These are phyloP conservation scores for Pantherophis vulpinus DNA, from an alignment of 2,797 vertebrate genomes.

Conservation along the genomic window DNA sequence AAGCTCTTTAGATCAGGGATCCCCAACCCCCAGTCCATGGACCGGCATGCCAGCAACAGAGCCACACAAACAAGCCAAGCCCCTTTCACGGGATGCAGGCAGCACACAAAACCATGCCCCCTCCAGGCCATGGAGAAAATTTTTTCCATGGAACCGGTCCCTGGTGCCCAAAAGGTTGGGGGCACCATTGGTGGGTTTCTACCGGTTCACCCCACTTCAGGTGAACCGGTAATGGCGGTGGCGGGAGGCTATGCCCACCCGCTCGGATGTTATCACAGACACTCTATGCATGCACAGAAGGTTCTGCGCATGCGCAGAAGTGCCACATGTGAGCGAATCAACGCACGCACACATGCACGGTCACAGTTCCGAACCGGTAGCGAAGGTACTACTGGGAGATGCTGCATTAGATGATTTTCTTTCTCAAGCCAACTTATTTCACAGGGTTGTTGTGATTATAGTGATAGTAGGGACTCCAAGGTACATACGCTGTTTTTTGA, in stretches of 20 bases:
- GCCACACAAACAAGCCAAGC: neutral
- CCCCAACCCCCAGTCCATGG: neutral
- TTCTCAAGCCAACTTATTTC: neutral
- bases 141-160: neutral
- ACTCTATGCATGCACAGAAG: too few species aligned
- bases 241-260: too few species aligned
- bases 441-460: neutral
- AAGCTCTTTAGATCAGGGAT: neutral
- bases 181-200: too few species aligned
- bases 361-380: too few species aligned
- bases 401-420: neutral
- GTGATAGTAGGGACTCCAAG: neutral
- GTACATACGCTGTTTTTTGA: neutral
- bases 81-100: neutral
- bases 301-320: too few species aligned
- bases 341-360: too few species aligned
- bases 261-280: too few species aligned
- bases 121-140: accelerated
- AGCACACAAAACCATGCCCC: neutral
- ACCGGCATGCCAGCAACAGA: neutral
- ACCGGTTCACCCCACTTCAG: too few species aligned
- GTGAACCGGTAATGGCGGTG: too few species aligned
- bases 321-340: too few species aligned
- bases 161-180: neutral
- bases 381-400: too few species aligned